A percentile compares a stretch with the other conserved stretches of the same genome.
phyloP scores from a whole-genome alignment of 2,113 vertebrate species.

The Ariopsis seemanni region DNA sequence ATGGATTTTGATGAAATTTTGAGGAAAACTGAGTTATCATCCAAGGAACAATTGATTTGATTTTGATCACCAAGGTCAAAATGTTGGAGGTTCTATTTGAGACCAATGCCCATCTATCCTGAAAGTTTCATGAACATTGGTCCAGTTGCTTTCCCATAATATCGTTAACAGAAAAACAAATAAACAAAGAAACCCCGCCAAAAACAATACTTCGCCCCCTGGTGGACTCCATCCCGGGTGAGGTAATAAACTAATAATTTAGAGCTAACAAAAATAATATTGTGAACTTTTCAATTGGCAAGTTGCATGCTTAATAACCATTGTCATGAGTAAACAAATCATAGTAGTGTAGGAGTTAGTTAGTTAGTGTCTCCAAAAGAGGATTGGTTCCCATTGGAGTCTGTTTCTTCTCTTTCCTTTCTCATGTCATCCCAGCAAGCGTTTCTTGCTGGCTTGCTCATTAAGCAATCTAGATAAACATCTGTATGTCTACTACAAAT shows the following conservation, averaged over 20 bases:
- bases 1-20: too few relatives aligned
- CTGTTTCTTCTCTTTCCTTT: not conserved
- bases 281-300: not conserved
- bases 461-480: not conserved
- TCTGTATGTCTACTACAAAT: not conserved
- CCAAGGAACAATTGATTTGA: too few relatives aligned
- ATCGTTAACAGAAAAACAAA: too few relatives aligned
- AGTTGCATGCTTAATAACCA: not conserved
- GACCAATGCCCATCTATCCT: too few relatives aligned
- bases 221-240: too few relatives aligned
- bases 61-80: too few relatives aligned
- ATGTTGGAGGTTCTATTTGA: too few relatives aligned
- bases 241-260: not conserved
- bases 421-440: not conserved
- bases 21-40: too few relatives aligned
- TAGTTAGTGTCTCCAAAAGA: not conserved
- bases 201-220: too few relatives aligned
- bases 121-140: too few relatives aligned
- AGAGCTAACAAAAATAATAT: not conserved
- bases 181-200: too few relatives aligned
- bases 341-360: not conserved
- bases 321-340: not conserved
- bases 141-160: too few relatives aligned
- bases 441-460: not conserved
- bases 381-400: not conserved